A percentile compares a stretch with the other conserved stretches of the same genome.
Conservation (phyloP, 2,888 invertebrate species). For the Myopa testacea region DNA sequence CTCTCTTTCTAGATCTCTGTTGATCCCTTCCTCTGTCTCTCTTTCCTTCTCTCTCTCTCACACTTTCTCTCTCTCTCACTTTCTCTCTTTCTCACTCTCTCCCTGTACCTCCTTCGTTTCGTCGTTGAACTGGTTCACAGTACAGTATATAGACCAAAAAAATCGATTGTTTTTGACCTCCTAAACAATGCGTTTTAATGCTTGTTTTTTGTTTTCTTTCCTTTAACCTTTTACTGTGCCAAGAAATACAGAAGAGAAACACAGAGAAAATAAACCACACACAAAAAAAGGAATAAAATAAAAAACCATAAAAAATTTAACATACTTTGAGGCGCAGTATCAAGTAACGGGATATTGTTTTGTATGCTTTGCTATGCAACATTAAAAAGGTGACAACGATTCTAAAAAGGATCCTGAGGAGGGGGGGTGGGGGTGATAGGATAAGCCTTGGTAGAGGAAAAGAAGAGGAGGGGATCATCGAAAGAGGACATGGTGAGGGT, state of each 20-base stretch:
- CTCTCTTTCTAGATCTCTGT: background rate
- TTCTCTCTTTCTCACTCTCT: background rate
- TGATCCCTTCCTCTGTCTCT: background rate
- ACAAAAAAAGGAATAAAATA: background rate
- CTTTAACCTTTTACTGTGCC: conserved; percentile 12
- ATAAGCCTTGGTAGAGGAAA: too few relatives aligned
- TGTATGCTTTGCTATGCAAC: background rate
- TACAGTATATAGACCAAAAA: conserved; percentile 49
- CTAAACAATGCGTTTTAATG: conserved; percentile 42
- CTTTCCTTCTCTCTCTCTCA: background rate
- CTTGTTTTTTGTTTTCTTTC: conserved; percentile 2
- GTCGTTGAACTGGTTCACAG: background rate
- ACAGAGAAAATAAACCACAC: background rate
- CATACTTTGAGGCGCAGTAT: conserved; percentile 53
- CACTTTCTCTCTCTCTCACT: background rate
- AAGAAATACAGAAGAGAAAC: background rate
- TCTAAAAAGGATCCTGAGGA: background rate
- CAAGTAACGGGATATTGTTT: background rate
- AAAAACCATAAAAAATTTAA: conserved; percentile 28
- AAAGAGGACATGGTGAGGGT: too few relatives aligned
- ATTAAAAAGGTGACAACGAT: background rate
- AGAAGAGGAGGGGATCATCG: too few relatives aligned
- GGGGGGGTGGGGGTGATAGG: too few relatives aligned
- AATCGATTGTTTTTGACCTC: conserved; percentile 65
- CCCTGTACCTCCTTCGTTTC: too few relatives aligned